Percentiles rank a stretch among this genome's conserved stretches.
phyloP scores from a whole-genome alignment of 1,140 invertebrate species.

The Piezodorus guildinii region DNA sequence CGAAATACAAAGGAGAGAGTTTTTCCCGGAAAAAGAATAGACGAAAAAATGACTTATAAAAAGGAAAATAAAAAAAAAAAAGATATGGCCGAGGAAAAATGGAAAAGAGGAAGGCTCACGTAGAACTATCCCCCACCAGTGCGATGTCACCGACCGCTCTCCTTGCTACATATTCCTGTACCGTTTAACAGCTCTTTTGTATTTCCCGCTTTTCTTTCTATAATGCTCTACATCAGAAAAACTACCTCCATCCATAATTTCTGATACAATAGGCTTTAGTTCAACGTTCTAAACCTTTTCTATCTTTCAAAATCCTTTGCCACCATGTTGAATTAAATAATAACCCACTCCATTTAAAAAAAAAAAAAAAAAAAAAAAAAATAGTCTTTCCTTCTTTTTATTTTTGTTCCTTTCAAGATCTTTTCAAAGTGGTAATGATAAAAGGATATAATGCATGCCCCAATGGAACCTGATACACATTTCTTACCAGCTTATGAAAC shows the following conservation, averaged over 20 bases:
- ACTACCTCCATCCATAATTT: conserved; percentile 8
- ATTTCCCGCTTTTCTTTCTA: conserved; percentile 4
- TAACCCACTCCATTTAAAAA: too few species aligned
- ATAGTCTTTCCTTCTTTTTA: too few species aligned
- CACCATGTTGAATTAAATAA: too few species aligned
- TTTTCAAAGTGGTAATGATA: too few species aligned
- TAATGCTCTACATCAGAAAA: conserved; percentile 1
- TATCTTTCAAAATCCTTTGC: background rate
- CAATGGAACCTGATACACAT: too few species aligned
- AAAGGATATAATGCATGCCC: too few species aligned
- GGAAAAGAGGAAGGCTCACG: conserved; percentile 6
- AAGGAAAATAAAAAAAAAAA: conserved; percentile 1
- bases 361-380: too few species aligned
- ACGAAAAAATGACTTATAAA: background rate
- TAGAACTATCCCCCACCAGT: background rate
- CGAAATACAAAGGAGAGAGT: background rate
- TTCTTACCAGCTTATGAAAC: too few species aligned
- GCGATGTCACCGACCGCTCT: conserved; percentile 5
- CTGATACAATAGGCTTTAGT: conserved; percentile 9
- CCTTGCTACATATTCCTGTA: background rate
- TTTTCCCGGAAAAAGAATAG: conserved; percentile 7
- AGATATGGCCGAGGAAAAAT: background rate
- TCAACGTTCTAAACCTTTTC: conserved; percentile 8
- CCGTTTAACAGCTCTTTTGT: conserved; percentile 10
- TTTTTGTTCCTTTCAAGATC: too few species aligned